Evolutionary conservation across 2,113 vertebrate genomes (phyloP), one percentile per base, ranked within the genome.

Genomic region (Corydoras sp.): DNA sequence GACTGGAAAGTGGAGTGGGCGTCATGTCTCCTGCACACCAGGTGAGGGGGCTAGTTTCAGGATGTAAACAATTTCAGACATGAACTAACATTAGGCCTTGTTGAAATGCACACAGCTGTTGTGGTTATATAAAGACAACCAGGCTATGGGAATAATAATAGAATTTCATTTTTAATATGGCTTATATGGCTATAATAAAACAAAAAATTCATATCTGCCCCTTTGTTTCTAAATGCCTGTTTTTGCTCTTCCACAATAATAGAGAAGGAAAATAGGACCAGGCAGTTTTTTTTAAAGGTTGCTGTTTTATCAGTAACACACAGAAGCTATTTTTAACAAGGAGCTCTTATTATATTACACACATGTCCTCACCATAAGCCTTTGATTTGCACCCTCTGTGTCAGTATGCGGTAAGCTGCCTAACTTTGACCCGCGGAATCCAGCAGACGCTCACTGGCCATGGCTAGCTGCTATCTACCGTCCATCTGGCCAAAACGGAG

Each of bases 1-100:
- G 84, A 97, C 94, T 0, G 97, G 96, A 4, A 98, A 96, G 81
- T 99, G 97, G 97, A 99, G 97, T 32, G 97, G 97, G 18, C 92
- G 92, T 62, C 93, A 95, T 68, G 94, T 97, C 10, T 91, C 94
- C 62, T 99, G 97, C 68, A 85, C 94, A 74, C 96, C 97, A 82
- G 94, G 97, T 98, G 92, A 93, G 92, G 81, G 81, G 83, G 82
- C 85, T 79, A 50, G 18, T 24, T 24, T 24, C 18, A 24, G 18
- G 2, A 24, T 24, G 18, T 24, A 24, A 24, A 24, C 18, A 24
- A 24, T 24, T 24, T 24, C 18, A 24, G 18, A 24, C 18, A 24
- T 24, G 18, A 24, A 24, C 18, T 24, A 24, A 2, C 18, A 24
- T 24, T 24, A 24, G 18, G 18, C 18, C 18, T 24, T 50, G 49